phyloP scores from a whole-genome alignment of 2,113 vertebrate genomes.

The Microcebus ravelobensis region DNA sequence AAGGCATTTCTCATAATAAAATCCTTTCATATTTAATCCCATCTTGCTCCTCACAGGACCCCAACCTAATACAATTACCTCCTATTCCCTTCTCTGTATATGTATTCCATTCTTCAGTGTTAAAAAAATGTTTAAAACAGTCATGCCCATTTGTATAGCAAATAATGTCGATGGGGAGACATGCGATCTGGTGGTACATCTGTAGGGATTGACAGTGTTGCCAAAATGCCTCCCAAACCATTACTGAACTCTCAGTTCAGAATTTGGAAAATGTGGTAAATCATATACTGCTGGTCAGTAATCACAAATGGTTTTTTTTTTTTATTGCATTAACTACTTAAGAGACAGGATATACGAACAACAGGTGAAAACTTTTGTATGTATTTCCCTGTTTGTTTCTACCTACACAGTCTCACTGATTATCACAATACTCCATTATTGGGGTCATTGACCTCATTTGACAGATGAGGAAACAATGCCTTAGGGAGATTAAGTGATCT shows the following conservation, averaged over 20 bases:
- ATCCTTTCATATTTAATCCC: not conserved
- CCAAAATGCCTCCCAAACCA: not conserved
- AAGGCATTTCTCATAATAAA: not conserved
- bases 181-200: not conserved
- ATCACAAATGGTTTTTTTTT: not conserved
- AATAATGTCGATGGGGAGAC: not conserved
- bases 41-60: not conserved
- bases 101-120: not conserved
- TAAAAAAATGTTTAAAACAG: not conserved
- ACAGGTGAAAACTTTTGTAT: not conserved
- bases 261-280: slow-evolving; percentile 24
- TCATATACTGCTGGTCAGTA: not conserved
- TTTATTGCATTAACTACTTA: not conserved
- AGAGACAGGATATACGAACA: not conserved
- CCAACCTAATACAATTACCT: not conserved
- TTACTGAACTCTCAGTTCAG: not conserved
- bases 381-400: not conserved
- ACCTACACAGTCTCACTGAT: not conserved
- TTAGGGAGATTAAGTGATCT: not conserved
- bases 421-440: not conserved
- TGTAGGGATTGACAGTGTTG: not conserved
- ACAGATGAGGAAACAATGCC: not conserved
- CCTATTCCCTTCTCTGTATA: not conserved
- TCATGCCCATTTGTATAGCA: not conserved
- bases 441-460: not conserved